Evolutionary conservation across 2,888 invertebrate genomes (phyloP), one percentile per base, ranked within the genome.

Genomic region (Phania funesta): DNA sequence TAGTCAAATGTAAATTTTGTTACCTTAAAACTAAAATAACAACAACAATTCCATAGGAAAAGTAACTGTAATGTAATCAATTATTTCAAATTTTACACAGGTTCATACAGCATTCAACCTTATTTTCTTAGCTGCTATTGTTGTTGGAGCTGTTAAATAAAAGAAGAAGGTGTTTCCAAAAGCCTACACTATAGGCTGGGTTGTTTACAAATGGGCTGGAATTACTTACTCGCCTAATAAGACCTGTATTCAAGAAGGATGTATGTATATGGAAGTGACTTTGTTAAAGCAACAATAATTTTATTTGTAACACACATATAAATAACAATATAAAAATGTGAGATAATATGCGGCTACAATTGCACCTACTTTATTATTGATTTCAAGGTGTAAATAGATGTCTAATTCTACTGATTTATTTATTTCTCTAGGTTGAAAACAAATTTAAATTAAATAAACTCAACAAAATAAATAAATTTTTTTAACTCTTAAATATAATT

Each of bases 41-140:
- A 80, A 54, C 38, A 24, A 41, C 50, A 46, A 50, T 38, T 13
- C 8, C 46, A 64, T 41, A 41, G 29, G 58, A 84, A 84, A 74
- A 68, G 58, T 82, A 84, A 84, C 82, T 83, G 82, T 68, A 85
- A 70, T 82, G 62, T 82, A 84, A 85, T 82, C 85, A 84, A 77
- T 80, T 58, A 81, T 68, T 73, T 77, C 56, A 67, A 77, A 67
- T 29, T 54, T 48, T 38, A 67, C 35, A 67, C 18, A 44, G 71
- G 58, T 83, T 71, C 70, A 58, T 80, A 79, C 75, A 75, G 76
- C 84, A 46, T 44, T 73, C 73, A 80, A 62, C 67, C 64, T 68
- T 56, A 73, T 62, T 70, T 76, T 52, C 22, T 65, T 77, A 64
- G 13, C 18, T 64, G 41, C 9, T 29, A 13, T 64, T 56, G 46